Base-by-base conservation (phyloP, 2,888 invertebrate genomes). In the Drosophila mimetica region DNA sequence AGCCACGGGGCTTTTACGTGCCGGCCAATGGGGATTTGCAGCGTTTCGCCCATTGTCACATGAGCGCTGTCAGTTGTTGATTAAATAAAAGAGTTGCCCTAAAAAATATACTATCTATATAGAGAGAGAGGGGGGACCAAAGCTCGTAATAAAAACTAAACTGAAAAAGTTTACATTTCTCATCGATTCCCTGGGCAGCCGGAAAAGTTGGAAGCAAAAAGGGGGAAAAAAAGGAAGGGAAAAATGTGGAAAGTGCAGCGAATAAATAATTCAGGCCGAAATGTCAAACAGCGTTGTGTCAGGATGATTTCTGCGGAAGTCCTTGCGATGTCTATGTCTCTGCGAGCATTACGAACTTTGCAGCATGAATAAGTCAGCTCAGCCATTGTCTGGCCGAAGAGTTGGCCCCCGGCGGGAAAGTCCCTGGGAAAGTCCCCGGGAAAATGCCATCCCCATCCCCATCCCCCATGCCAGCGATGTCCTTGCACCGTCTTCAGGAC, bases 231-330 rank as follows among this genome's bases (percentile, higher is more conserved):
- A 48, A 41, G 30, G 14, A 11, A 2, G 53, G 37, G 51, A 14
- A 57, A 61, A 48, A 69, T 48, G 73, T 60, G 70, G 47, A 71
- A 74, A 85, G 88, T 88, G 88, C 88, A 85, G 67, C 75, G 70
- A 55, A 79, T 85, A 85, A 85, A 85, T 85, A 80, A 88, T 85
- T 77, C 88, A 85, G 84, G 80, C 84, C 77, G 74, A 86, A 88
- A 88, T 85, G 84, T 88, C 84, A 85, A 88, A 83, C 88, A 76
- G 73, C 79, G 83, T 73, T 79, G 83, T 88, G 84, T 83, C 86
- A 73, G 88, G 76, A 88, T 88, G 84, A 85, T 85, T 85, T 88
- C 75, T 83, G 78, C 88, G 88, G 84, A 85, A 88, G 88, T 83
- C 79, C 79, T 73, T 63, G 55, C 55, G 22, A 22, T 53, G 54